Conservation (phyloP, 2,888 invertebrate species). For the Andrena minutula region DNA sequence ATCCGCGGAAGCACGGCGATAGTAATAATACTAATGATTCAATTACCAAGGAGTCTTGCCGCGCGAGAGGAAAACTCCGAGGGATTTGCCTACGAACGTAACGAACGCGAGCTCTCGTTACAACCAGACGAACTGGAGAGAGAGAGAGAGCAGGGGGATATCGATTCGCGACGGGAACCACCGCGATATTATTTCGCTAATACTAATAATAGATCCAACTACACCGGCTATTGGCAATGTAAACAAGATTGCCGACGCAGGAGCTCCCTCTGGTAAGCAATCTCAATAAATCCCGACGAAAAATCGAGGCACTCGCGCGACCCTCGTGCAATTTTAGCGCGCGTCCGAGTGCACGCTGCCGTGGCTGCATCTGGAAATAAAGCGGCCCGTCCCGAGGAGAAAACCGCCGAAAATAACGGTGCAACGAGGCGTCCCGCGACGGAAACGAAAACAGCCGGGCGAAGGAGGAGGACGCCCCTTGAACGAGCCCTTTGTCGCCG, state of each 20-base stretch:
- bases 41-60: no score
- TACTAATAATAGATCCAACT: slow-evolving; percentile 7
- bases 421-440: slow-evolving; percentile 40
- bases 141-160: no score
- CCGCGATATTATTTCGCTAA: neutral
- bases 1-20: no score
- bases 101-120: no score
- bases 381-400: slow-evolving; percentile 59
- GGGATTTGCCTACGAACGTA: no score
- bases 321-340: slow-evolving; percentile 26
- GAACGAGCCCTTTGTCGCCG: neutral
- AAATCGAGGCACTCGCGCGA: neutral
- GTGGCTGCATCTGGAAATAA: slow-evolving; percentile 58
- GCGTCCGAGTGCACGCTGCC: slow-evolving; percentile 17
- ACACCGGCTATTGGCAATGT: slow-evolving; percentile 4
- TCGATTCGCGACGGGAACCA: slow-evolving; percentile 2
- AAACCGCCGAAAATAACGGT: slow-evolving; percentile 72
- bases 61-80: no score
- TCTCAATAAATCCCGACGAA: no score
- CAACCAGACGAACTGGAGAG: no score
- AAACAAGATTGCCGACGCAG: neutral
- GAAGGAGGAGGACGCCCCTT: neutral
- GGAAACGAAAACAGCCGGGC: slow-evolving; percentile 42
- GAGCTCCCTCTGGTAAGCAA: no score
- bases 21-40: no score